Conservation (phyloP, 2,113 vertebrate species). For the Coptodon rendalli region DNA sequence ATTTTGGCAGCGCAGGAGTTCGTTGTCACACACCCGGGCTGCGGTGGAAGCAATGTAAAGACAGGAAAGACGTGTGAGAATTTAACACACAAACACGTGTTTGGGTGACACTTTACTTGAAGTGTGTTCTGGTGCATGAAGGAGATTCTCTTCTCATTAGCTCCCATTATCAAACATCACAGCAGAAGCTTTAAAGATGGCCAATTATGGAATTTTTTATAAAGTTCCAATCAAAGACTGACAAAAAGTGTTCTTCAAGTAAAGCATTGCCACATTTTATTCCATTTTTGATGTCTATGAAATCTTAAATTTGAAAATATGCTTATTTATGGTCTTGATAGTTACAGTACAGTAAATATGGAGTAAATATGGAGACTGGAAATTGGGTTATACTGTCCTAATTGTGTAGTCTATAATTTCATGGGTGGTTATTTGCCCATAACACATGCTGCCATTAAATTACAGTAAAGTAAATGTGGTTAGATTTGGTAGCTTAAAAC, state of each 20-base stretch:
- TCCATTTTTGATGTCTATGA: background rate
- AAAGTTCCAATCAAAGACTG: background rate
- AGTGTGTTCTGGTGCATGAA: background rate
- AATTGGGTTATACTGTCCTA: background rate
- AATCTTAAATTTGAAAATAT: background rate
- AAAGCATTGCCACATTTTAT: background rate
- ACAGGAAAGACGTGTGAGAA: constrained; percentile 29
- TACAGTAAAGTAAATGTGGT: background rate
- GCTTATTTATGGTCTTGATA: background rate
- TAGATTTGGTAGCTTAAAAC: background rate
- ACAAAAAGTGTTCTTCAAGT: background rate
- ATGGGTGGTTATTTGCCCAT: background rate
- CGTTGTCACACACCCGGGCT: constrained; percentile 95
- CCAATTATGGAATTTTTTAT: background rate
- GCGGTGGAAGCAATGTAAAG: constrained; percentile 32
- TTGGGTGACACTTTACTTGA: constrained; percentile 15
- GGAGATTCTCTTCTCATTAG: background rate
- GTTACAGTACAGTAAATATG: background rate
- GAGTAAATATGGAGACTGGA: background rate
- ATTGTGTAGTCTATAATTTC: background rate
- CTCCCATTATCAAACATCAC: background rate
- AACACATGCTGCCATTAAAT: background rate
- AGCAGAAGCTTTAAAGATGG: background rate
- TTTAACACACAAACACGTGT: background rate
- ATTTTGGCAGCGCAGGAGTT: constrained; percentile 93